Evolutionary conservation across 1,140 invertebrate species (phyloP).

Genomic region (Alviniconcha marisindica): DNA sequence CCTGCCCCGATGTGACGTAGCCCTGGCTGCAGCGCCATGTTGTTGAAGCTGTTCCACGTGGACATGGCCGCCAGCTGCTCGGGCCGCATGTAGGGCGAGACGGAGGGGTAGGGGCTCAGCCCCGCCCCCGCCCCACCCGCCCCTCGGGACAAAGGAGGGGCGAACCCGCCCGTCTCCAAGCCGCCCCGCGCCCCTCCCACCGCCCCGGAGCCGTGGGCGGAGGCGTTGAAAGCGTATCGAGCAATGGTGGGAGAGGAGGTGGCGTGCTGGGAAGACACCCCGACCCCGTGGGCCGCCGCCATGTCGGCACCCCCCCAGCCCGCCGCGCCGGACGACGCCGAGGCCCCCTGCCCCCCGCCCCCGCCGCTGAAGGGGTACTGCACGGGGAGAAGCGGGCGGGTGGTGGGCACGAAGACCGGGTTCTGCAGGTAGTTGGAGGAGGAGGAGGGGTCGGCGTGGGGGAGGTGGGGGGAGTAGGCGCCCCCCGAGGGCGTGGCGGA

Average conservation of each 20-base stretch:
- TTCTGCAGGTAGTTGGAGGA: conserved; percentile 64
- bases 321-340: conserved; percentile 48
- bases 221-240: conserved; percentile 60
- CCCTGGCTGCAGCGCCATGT: conserved; percentile 56
- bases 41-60: conserved; percentile 60
- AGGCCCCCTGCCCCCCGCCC: conserved; percentile 42
- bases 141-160: conserved; percentile 53
- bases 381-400: conserved; percentile 64
- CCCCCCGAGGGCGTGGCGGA: conserved; percentile 34
- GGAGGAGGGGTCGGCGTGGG: conserved; percentile 38
- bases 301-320: conserved; percentile 59
- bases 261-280: conserved; percentile 42
- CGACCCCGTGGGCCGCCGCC: conserved; percentile 43
- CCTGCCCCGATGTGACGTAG: conserved; percentile 51
- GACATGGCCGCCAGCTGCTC: conserved; percentile 53
- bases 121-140: conserved; percentile 43
- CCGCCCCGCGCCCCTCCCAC: conserved; percentile 39
- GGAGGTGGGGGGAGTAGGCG: conserved; percentile 34
- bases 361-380: conserved; percentile 59
- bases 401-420: conserved; percentile 70
- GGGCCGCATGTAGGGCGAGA: conserved; percentile 57
- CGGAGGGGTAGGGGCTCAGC: conserved; percentile 56
- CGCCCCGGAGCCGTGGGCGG: conserved; percentile 50
- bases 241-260: conserved; percentile 59
- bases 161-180: conserved; percentile 36